Base-by-base conservation (phyloP, 2,797 vertebrate species). In the Emys orbicularis region DNA sequence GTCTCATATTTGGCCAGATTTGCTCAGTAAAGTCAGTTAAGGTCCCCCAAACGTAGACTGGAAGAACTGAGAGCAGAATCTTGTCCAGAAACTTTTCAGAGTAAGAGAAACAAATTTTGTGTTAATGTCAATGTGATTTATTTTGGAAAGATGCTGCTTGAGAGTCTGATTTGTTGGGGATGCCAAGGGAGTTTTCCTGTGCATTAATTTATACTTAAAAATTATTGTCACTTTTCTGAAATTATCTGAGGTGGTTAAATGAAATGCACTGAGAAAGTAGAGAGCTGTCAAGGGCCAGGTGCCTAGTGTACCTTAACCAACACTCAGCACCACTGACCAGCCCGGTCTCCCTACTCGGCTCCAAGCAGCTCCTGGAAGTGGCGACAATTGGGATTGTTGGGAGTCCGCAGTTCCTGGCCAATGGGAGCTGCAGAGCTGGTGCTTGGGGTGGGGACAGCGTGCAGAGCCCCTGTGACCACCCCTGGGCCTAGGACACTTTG, bases 171-270 rank as follows among this genome's bases (percentile, higher is more conserved):
- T 68, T 37, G 65, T 41, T 37, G 65, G n/a, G n/a, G 19, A 37
- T 37, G 18, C 19, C n/a, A 68, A 68, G 18, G 5, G 34, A 37
- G 18, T 68, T 37, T 37, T 41, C 8, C n/a, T 11, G n/a, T 37
- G 18, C 65, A 23, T n/a, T 68, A 89, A 68, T 54, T 86, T 8
- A 4, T 50, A 83, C 44, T 0, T 8, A 54, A 85, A 94, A 88
- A 53, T 25, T 1, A 1, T 5, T 25, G 3, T 3, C 1, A 34
- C n/a, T 68, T 83, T 91, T 94, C 50, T 34, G 0, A 1, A 90
- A 77, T 44, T 85, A 2, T 50, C 89, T 56, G 37, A 47, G n/a
- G 12, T 77, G 27, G n/a, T 65, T 54, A 90, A 93, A 93, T 23
- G 1, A 89, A 87, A 80, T 12, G 21, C 6, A 74, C 12, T 6